Conservation (phyloP, 2,888 invertebrate species). For the Aleiodes alternator region DNA sequence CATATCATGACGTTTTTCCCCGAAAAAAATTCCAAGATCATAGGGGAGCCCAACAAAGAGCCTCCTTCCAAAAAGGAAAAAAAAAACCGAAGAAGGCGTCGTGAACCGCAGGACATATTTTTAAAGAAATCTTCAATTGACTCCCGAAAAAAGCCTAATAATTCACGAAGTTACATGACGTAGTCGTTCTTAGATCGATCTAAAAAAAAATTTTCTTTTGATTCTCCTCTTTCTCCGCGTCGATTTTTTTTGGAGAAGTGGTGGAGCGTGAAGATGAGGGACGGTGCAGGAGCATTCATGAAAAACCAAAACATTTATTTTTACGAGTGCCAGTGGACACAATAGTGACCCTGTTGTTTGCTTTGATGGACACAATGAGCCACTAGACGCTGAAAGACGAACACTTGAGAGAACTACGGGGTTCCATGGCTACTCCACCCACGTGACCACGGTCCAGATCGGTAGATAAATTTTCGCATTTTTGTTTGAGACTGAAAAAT, state of each 20-base stretch:
- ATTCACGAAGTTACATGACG: conserved; percentile 58
- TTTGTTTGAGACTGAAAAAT: conserved; percentile 55
- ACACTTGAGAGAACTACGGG: conserved; percentile 22
- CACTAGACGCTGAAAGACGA: conserved; percentile 51
- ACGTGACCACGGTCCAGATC: conserved; percentile 59
- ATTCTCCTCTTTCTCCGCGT: background rate
- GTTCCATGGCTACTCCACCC: conserved; percentile 41
- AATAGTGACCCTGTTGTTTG: conserved; percentile 55
- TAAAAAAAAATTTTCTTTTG: no score
- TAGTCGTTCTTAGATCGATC: conserved; percentile 7
- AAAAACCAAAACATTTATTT: conserved; percentile 69
- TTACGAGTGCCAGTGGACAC: conserved; percentile 57
- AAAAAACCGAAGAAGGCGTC: conserved; percentile 15
- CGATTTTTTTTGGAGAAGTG: conserved; percentile 44
- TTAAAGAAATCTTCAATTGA: conserved; percentile 20
- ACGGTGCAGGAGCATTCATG: conserved; percentile 57
- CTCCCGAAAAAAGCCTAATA: conserved; percentile 52
- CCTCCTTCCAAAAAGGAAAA: background rate
- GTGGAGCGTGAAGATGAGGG: conserved; percentile 45
- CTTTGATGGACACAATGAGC: conserved; percentile 57
- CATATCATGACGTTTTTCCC: no score
- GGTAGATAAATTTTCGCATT: conserved; percentile 67
- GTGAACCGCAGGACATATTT: background rate
- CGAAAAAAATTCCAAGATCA: no score
- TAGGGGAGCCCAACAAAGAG: no score